These are phyloP conservation scores for Eriosoma lanigerum DNA, from an alignment of 1,140 invertebrate species.

Conservation along the genomic window DNA sequence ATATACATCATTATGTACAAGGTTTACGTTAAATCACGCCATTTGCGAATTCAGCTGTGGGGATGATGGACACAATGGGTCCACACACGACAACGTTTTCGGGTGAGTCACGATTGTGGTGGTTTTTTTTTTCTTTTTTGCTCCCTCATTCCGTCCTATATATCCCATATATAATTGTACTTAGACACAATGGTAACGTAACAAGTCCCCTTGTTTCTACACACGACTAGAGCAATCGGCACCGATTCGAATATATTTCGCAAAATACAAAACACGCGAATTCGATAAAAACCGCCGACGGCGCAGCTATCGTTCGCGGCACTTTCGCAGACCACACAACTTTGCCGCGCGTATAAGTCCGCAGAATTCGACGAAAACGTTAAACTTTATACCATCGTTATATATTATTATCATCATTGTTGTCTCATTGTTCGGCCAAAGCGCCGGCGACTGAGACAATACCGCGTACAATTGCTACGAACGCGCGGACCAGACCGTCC, in stretches of 20 bases:
- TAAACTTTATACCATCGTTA: background rate
- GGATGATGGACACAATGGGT: constrained; percentile 35
- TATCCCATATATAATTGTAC: background rate
- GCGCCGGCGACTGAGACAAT: background rate
- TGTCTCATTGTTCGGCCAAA: background rate
- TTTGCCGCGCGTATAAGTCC: background rate
- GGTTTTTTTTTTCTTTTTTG: background rate
- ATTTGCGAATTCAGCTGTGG: constrained; percentile 18
- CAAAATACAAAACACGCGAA: background rate
- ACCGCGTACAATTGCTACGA: background rate
- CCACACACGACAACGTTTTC: constrained; percentile 23
- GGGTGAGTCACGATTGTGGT: background rate
- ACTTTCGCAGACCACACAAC: too few species aligned
- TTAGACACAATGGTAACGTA: constrained; percentile 28
- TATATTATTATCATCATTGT: too few species aligned
- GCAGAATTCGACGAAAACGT: background rate
- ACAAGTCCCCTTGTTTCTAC: constrained; percentile 1
- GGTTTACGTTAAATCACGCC: background rate
- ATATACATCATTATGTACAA: too few species aligned
- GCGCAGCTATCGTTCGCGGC: background rate
- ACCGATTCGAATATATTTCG: background rate
- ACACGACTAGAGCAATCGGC: too few species aligned
- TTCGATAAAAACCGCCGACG: background rate
- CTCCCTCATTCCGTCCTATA: background rate
- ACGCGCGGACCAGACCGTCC: too few species aligned